Evolutionary conservation across 1,140 invertebrate genomes (phyloP).

Genomic region (Diabrotica virgifera): DNA sequence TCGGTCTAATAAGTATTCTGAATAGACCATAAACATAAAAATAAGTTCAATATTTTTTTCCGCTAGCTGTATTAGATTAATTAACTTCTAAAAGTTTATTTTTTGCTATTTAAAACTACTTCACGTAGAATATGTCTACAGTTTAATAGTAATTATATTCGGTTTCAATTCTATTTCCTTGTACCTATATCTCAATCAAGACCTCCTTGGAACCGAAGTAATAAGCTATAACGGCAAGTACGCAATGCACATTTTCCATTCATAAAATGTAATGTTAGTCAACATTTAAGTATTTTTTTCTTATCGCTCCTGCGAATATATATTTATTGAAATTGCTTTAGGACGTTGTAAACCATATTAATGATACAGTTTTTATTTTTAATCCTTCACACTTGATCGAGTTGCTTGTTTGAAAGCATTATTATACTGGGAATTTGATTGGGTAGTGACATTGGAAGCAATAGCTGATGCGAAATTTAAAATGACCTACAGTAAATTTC

Average conservation of each 20-base stretch:
- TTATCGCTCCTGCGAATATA: background rate
- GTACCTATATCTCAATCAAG: constrained; percentile 5
- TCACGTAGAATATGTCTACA: background rate
- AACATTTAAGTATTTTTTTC: background rate
- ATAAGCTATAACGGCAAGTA: constrained; percentile 1
- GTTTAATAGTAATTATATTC: background rate
- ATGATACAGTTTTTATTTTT: constrained; percentile 7
- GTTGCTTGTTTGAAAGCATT: background rate
- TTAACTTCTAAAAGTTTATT: background rate
- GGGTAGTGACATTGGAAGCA: too few species aligned
- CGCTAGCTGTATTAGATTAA: background rate
- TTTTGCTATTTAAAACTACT: background rate
- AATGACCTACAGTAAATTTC: too few species aligned
- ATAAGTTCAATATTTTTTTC: background rate
- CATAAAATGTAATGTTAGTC: background rate
- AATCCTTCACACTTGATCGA: constrained; percentile 11
- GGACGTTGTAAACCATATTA: constrained; percentile 13
- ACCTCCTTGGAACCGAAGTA: constrained; percentile 6
- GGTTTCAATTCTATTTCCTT: background rate
- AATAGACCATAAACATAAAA: too few species aligned
- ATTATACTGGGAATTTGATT: background rate
- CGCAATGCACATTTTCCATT: background rate
- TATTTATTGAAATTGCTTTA: constrained; percentile 10
- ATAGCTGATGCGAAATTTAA: too few species aligned
- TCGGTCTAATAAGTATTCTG: too few species aligned